Percentiles rank a stretch among this genome's conserved stretches.
phyloP scores from a whole-genome alignment of 2,888 invertebrate species.

The Nebria salina region DNA sequence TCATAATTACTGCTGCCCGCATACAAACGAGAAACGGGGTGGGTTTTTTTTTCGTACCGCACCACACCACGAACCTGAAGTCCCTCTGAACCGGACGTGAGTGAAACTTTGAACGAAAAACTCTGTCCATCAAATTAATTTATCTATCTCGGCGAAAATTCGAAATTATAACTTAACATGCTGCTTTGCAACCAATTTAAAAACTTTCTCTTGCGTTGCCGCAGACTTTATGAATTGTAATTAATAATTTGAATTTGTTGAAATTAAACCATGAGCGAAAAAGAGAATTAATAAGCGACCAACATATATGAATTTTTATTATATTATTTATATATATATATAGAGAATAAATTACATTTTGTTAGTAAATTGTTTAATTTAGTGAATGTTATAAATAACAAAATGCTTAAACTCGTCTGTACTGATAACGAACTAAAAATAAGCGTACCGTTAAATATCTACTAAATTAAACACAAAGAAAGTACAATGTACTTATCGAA shows the following conservation, averaged over 20 bases:
- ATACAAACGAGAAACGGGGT: background rate
- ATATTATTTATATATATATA: no score
- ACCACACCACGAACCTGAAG: background rate
- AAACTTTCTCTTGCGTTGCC: background rate
- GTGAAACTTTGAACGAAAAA: background rate
- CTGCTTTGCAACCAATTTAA: background rate
- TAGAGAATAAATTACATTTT: no score
- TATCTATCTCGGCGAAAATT: slow-evolving; percentile 1
- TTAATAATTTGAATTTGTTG: background rate
- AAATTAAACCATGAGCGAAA: background rate
- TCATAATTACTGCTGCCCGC: slow-evolving; percentile 34
- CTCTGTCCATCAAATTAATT: slow-evolving; percentile 1
- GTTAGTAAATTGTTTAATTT: no score
- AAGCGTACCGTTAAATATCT: no score
- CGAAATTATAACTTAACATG: background rate
- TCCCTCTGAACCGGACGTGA: background rate
- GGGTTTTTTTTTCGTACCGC: background rate
- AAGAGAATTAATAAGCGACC: no score
- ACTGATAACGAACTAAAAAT: no score
- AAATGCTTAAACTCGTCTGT: no score
- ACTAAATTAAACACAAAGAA: no score
- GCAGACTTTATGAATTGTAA: background rate
- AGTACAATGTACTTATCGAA: background rate
- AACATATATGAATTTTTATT: no score
- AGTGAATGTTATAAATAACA: no score